These are phyloP conservation scores for Drosophila novamexicana DNA, from an alignment of 1,140 invertebrate species.

Conservation along the genomic window DNA sequence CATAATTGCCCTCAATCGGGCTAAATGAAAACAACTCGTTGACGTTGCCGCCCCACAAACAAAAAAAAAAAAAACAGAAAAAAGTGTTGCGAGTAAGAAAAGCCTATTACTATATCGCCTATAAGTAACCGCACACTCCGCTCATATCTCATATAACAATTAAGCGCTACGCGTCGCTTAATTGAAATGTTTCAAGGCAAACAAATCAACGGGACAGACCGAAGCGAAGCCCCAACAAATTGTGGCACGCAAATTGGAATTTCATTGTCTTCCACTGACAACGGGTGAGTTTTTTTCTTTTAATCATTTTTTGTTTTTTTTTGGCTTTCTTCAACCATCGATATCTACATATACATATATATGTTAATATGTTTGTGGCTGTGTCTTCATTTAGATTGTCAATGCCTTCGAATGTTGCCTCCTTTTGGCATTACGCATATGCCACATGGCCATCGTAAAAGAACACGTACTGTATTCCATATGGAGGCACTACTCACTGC, in stretches of 20 bases:
- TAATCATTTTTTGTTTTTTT: neutral
- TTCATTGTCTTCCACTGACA: slow-evolving; percentile 12
- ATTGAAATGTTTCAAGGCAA: slow-evolving; percentile 71
- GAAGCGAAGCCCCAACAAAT: slow-evolving; percentile 23
- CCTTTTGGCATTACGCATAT: slow-evolving; percentile 49
- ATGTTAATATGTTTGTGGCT: neutral
- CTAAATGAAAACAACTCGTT: slow-evolving; percentile 59
- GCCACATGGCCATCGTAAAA: slow-evolving; percentile 69
- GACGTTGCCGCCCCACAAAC: slow-evolving; percentile 56
- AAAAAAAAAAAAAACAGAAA: neutral
- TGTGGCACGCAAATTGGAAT: slow-evolving; percentile 47
- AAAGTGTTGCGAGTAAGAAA: neutral
- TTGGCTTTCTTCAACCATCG: no score
- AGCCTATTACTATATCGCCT: slow-evolving; percentile 9
- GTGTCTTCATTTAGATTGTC: slow-evolving; percentile 7
- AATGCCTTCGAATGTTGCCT: slow-evolving; percentile 15
- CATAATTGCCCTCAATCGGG: slow-evolving; percentile 73
- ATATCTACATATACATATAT: neutral
- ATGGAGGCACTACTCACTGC: slow-evolving; percentile 33
- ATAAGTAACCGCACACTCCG: slow-evolving; percentile 24
- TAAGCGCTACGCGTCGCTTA: slow-evolving; percentile 65
- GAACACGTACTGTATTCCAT: slow-evolving; percentile 42
- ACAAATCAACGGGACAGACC: slow-evolving; percentile 46
- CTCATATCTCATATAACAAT: slow-evolving; percentile 55
- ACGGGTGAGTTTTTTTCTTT: slow-evolving; percentile 27